Evolutionary conservation across 37 sponge, comb jelly and placozoan species (phyloP), one percentile per base, ranked within the genome.

Genomic region (Lycopodina hypogea): DNA sequence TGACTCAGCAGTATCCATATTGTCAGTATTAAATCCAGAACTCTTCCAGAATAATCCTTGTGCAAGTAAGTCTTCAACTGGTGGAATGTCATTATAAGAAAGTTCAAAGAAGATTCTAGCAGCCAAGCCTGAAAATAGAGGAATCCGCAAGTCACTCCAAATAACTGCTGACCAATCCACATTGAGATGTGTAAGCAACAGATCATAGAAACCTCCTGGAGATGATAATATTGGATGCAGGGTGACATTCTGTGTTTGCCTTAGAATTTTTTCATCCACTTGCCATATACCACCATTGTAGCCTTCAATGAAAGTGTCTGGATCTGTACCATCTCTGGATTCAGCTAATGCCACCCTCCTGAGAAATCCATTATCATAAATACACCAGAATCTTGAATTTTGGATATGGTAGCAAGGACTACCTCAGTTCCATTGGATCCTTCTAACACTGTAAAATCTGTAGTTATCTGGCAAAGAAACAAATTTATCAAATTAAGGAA

Each of bases 251-350:
- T 59, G 69, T 4, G 81, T 80, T 26, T 71, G 19, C 4, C 51
- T 26, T n/a, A 80, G 69, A 37, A 80, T 56, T 1, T 0, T 15
- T 59, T 80, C 81, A 55, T 80, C 71, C 21, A 80, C 81, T 57
- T 80, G 81, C 81, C 81, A 80, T 38, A 80, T 80, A 1, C 81
- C 81, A 41, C 81, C 81, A 58, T 59, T 37, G 60, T 80, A 80
- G 34, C 81, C 71, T n/a, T n/a, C 35, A 6, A 67, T 77, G 71
- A 36, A 80, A 7, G 81, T 80, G 9, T 68, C 61, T n/a, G 62
- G 26, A 42, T 70, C 81, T 19, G 56, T 30, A 34, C 81, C 81
- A 41, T 80, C 81, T 60, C 81, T 55, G 23, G 71, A 51, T 48
- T 82, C 83, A 23, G 64, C 83, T 29, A 65, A 82, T 6, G 83